A percentile compares a stretch with the other conserved stretches of the same genome.
Conservation (phyloP, 2,113 vertebrate species). For the Oncorhynchus masou region DNA sequence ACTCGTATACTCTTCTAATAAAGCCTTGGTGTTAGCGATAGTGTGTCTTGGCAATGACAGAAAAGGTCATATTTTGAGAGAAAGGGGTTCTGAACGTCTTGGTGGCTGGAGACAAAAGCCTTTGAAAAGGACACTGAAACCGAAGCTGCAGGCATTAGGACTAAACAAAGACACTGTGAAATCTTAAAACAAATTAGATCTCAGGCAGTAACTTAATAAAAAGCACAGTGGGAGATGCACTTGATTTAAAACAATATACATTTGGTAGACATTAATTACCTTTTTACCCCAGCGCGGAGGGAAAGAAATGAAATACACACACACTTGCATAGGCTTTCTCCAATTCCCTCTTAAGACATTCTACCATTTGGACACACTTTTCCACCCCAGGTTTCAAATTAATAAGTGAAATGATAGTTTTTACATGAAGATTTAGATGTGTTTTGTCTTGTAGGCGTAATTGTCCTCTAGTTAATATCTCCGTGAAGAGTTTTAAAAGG, state of each 20-base stretch:
- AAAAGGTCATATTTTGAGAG: slow-evolving; percentile 65
- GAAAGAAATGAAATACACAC: slow-evolving; percentile 46
- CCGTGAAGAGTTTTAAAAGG: slow-evolving; percentile 8
- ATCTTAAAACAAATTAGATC: slow-evolving; percentile 62
- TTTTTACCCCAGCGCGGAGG: slow-evolving; percentile 33
- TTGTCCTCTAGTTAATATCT: slow-evolving; percentile 35
- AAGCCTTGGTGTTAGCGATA: slow-evolving; percentile 52
- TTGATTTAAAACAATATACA: slow-evolving; percentile 71
- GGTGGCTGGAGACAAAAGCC: slow-evolving; percentile 48
- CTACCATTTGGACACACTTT: background rate
- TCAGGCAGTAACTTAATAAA: slow-evolving; percentile 64
- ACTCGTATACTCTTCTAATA: background rate
- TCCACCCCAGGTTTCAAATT: slow-evolving; percentile 22
- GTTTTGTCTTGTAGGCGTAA: slow-evolving; percentile 26
- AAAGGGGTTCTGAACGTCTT: slow-evolving; percentile 40
- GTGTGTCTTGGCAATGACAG: slow-evolving; percentile 65
- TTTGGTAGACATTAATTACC: slow-evolving; percentile 56
- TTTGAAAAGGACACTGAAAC: slow-evolving; percentile 53
- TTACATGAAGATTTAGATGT: slow-evolving; percentile 48
- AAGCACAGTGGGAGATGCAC: slow-evolving; percentile 53
- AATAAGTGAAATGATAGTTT: slow-evolving; percentile 34
- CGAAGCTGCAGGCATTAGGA: slow-evolving; percentile 40
- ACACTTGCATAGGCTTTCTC: background rate
- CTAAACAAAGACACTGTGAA: slow-evolving; percentile 61
- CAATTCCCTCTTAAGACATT: background rate